Percentiles rank a stretch among this genome's conserved stretches.
These are phyloP conservation scores for Acridotheres tristis DNA, from an alignment of 2,797 vertebrate species.

Conservation along the genomic window DNA sequence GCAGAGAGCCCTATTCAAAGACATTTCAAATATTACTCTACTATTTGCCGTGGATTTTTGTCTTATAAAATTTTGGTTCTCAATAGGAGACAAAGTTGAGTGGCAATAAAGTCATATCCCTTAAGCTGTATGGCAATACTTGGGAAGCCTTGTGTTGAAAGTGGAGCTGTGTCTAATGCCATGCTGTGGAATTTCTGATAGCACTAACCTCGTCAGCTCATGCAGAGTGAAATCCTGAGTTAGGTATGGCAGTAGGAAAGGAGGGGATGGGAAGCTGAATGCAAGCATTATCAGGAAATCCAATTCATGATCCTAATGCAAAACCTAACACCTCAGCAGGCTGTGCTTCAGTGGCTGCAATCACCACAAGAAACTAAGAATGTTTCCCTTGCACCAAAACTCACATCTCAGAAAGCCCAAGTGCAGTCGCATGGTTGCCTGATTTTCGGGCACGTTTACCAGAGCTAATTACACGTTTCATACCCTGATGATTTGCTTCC, in stretches of 20 bases:
- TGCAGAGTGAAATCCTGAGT: background rate
- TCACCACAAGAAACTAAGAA: background rate
- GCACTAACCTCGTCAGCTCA: background rate
- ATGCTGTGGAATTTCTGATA: background rate
- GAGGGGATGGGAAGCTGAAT: background rate
- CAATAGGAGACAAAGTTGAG: background rate
- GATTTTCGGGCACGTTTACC: background rate
- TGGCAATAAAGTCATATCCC: background rate
- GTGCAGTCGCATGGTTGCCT: background rate
- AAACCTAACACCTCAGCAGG: background rate
- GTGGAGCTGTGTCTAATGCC: background rate
- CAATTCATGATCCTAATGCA: background rate
- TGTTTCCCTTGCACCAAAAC: background rate
- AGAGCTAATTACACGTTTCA: slow-evolving; percentile 18
- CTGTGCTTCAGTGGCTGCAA: background rate
- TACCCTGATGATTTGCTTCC: background rate
- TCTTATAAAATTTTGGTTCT: background rate
- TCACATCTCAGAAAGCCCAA: background rate
- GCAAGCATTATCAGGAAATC: background rate
- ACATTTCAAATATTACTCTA: background rate
- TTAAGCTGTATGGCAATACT: background rate
- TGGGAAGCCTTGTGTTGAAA: background rate
- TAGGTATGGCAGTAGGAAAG: background rate
- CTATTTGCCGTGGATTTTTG: background rate
- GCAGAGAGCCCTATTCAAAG: background rate